Percentiles rank a stretch among this genome's conserved stretches.
Evolutionary conservation across 2,797 vertebrate genomes (phyloP).

Genomic region (Malacoctenus gilli): DNA sequence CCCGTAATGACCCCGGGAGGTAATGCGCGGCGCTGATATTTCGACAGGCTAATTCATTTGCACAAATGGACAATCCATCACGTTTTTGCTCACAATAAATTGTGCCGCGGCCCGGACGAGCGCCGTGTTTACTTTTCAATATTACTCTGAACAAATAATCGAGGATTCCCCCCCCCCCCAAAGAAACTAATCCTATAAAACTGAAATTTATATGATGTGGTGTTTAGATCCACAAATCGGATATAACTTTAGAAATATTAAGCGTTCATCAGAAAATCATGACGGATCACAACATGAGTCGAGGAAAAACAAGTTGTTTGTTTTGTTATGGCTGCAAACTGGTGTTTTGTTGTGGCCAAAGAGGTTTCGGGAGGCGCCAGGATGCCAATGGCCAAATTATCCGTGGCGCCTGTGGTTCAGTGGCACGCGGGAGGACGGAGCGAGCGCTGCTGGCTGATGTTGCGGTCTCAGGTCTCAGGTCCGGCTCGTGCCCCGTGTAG

Average conservation of each 20-base stretch:
- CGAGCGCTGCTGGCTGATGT: conserved; percentile 30
- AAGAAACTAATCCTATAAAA: conserved; percentile 46
- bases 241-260: too few relatives aligned
- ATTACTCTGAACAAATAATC: conserved; percentile 52
- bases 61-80: conserved; percentile 73
- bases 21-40: conserved; percentile 66
- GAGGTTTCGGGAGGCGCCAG: not conserved
- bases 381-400: conserved; percentile 6
- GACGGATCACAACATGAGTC: not conserved
- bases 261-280: too few relatives aligned
- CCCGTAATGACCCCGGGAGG: conserved; percentile 65
- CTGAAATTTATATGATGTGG: conserved; percentile 43
- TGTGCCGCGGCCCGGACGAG: conserved; percentile 34
- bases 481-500: conserved; percentile 32
- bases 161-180: conserved; percentile 48
- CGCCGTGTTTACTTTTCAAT: conserved; percentile 49
- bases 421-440: conserved; percentile 18
- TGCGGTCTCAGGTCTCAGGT: conserved; percentile 58
- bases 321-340: not conserved
- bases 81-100: conserved; percentile 60
- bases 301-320: not conserved
- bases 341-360: not conserved
- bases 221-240: too few relatives aligned
- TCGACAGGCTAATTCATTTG: conserved; percentile 67
- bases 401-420: conserved; percentile 6